Percentiles rank a stretch among this genome's conserved stretches.
Evolutionary conservation across 2,888 invertebrate genomes (phyloP).

Genomic region (Sminthurides aquaticus): DNA sequence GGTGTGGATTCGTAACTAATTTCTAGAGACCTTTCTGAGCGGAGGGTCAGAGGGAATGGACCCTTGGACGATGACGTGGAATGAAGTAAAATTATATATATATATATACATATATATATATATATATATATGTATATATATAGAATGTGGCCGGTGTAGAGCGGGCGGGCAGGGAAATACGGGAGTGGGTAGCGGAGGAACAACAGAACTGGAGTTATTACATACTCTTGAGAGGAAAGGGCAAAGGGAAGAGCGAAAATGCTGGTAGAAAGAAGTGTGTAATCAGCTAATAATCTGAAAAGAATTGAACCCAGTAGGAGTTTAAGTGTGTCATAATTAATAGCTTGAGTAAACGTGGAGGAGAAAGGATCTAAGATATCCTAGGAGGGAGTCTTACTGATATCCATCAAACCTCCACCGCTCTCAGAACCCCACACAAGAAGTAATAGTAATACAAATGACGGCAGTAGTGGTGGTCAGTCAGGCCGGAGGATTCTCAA

Average conservation of each 20-base stretch:
- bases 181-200: no score
- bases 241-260: constrained; percentile 3
- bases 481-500: no score
- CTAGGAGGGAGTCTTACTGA: constrained; percentile 18
- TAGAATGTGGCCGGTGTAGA: no score
- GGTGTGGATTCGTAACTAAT: not conserved
- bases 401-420: constrained; percentile 21
- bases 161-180: no score
- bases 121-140: no score
- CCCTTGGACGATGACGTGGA: no score
- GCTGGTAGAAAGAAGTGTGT: constrained; percentile 9
- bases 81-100: no score
- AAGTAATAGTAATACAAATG: no score
- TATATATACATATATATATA: no score
- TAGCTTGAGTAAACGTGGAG: constrained; percentile 21
- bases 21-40: not conserved
- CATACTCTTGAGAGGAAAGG: no score
- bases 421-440: constrained; percentile 18
- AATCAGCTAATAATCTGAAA: constrained; percentile 21
- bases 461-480: no score
- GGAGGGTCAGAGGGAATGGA: not conserved
- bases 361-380: constrained; percentile 15
- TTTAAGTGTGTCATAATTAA: constrained; percentile 22
- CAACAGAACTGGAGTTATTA: no score
- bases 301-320: constrained; percentile 17